phyloP scores from a whole-genome alignment of 2,888 invertebrate genomes.

The Cylindroiulus punctatus region DNA sequence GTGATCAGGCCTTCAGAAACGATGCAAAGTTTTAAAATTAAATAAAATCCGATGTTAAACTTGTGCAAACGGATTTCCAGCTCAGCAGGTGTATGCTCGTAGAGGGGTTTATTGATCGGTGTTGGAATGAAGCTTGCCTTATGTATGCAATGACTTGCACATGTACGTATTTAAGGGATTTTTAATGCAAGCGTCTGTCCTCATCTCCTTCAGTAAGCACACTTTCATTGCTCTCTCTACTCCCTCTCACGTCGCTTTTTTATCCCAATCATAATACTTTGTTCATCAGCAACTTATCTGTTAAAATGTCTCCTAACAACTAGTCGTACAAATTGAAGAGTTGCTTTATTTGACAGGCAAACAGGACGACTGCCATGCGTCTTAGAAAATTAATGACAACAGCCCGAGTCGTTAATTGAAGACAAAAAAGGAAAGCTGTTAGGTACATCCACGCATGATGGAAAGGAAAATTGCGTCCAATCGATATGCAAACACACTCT shows the following conservation, averaged over 20 bases:
- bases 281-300: slow-evolving; percentile 47
- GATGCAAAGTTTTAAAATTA: not conserved
- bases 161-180: slow-evolving; percentile 21
- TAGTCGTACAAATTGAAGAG: slow-evolving; percentile 47
- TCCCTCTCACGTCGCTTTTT: slow-evolving; percentile 1
- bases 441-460: slow-evolving; percentile 44
- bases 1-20: not conserved
- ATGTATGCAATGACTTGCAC: not conserved
- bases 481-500: not conserved
- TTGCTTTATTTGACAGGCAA: slow-evolving; percentile 50
- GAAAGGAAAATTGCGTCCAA: slow-evolving; percentile 23
- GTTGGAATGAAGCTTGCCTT: not conserved
- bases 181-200: not conserved
- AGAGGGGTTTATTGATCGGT: not conserved
- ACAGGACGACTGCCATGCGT: slow-evolving; percentile 47
- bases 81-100: not conserved
- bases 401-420: slow-evolving; percentile 50
- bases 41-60: not conserved
- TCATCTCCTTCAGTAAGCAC: not conserved
- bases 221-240: not conserved
- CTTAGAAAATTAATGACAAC: slow-evolving; percentile 50
- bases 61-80: not conserved
- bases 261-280: slow-evolving; percentile 45
- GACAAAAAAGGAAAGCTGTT: not conserved
- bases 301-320: slow-evolving; percentile 46